Base-by-base conservation (phyloP, 2,113 vertebrate genomes). In the Sciurus niger region DNA sequence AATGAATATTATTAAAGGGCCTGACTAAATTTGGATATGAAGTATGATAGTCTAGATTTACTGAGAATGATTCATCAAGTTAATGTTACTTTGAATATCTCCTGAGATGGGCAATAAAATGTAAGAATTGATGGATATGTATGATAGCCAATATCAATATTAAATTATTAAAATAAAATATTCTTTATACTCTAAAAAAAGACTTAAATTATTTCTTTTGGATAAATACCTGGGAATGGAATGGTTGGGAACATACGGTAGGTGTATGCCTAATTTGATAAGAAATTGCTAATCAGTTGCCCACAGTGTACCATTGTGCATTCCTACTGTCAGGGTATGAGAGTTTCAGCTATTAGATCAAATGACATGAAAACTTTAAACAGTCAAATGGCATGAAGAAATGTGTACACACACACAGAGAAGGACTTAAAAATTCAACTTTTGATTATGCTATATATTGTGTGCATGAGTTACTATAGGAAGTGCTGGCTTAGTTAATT, bases 151-250 rank as follows among this genome's bases (percentile, higher is more conserved):
- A 58, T 65, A 77, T 95, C 74, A 28, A 0, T 84, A 94, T 93
- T 70, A 60, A 68, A 86, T 86, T 96, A 86, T 92, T 93, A 84
- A 96, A 98, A 95, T 95, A 80, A 96, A 97, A 48, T 84, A 43
- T 94, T 91, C 51, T 93, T 97, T 96, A 86, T 24, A 65, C 40
- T 93, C 73, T 20, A 95, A 89, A 20, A 67, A 40, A 40, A 40
- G 40, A 40, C 40, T 40, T 70, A 65, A 89, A 76, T 87, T 1
- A 73, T 89, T 89, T 87, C 68, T 89, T 48, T 83, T 68, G 28
- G 48, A 13, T 74, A 40, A 94, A 80, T 48, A 74, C 18, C 20
- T 16, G 84, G 43, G 18, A 79, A 51, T 14, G 53, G 58, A 88
- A 76, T 51, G 67, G 12, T 9, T 84, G 67, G 63, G 55, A 53